Evolutionary conservation across 2,888 invertebrate species (phyloP), one percentile per base, ranked within the genome.

Genomic region (Polydrusus cervinus): DNA sequence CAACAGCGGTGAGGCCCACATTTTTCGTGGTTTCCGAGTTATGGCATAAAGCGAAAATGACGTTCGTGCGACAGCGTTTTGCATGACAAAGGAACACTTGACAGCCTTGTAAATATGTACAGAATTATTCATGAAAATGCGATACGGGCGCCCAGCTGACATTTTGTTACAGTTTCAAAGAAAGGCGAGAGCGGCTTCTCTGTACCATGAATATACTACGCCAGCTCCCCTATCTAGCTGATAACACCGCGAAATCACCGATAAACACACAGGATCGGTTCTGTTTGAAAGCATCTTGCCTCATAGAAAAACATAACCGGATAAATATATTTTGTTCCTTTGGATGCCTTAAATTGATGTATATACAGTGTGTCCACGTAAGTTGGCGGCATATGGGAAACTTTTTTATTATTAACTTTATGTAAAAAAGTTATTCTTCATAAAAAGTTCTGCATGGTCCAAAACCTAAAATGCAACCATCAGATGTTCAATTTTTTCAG

Each of bases 51-150:
- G 86, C 86, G 87, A 86, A 86, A 86, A 87, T 87, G 86, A 87
- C 86, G 86, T 86, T 79, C 51, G 67, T 84, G 86, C 87, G 87
- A 87, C 87, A 86, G 86, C 85, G 83, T 86, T 87, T 87, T 87
- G 86, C 87, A 87, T 87, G 86, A 87, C 87, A 87, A 87, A 87
- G 87, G 86, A 84, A 85, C 84, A 84, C 87, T 87, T 87, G 87
- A 87, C 87, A 86, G 86, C 85, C 85, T 85, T 84, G 87, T 87
- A 87, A 87, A 87, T 87, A 87, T 87, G 87, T 87, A 86, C 85
- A 85, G 87, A 87, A 87, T 87, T 87, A 87, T 87, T 87, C 87
- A 87, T 87, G 87, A 87, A 87, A 81, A 78, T 84, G 85, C 85
- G 85, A 86, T 86, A 86, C 86, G 85, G 86, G 84, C 83, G 83